phyloP scores from a whole-genome alignment of 2,113 vertebrate species.

The Aphyosemion australe region DNA sequence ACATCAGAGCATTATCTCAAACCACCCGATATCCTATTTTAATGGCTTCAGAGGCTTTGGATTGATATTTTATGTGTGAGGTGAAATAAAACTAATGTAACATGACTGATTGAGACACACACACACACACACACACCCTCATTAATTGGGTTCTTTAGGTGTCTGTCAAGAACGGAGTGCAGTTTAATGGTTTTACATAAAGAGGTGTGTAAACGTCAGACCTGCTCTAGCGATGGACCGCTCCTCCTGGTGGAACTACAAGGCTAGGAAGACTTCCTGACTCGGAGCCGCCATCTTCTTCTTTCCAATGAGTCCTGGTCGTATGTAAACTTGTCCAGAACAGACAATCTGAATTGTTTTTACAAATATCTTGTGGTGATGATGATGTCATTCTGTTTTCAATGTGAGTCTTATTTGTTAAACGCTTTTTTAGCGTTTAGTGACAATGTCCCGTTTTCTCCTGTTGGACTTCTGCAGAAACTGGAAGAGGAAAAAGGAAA shows the following conservation, averaged over 20 bases:
- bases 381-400: constrained; percentile 17
- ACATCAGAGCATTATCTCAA: constrained; percentile 50
- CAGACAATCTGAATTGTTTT: constrained; percentile 49
- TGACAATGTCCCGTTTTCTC: constrained; percentile 57
- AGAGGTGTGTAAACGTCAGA: constrained; percentile 8
- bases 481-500: constrained; percentile 99
- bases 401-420: background rate
- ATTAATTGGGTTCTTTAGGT: too few relatives aligned
- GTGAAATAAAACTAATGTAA: too few relatives aligned
- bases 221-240: too few relatives aligned
- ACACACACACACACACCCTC: too few relatives aligned
- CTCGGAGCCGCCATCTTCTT: constrained; percentile 48
- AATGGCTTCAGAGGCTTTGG: too few relatives aligned
- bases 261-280: constrained; percentile 47
- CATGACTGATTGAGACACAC: too few relatives aligned
- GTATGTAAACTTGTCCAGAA: constrained; percentile 63
- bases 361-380: constrained; percentile 15
- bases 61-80: background rate
- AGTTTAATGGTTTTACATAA: constrained; percentile 22
- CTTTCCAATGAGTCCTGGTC: constrained; percentile 59
- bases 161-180: too few relatives aligned
- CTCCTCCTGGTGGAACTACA: constrained; percentile 55
- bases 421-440: background rate
- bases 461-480: constrained; percentile 90
- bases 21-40: too few relatives aligned